phyloP scores from a whole-genome alignment of 2,113 vertebrate species.

The Tor tambroides region DNA sequence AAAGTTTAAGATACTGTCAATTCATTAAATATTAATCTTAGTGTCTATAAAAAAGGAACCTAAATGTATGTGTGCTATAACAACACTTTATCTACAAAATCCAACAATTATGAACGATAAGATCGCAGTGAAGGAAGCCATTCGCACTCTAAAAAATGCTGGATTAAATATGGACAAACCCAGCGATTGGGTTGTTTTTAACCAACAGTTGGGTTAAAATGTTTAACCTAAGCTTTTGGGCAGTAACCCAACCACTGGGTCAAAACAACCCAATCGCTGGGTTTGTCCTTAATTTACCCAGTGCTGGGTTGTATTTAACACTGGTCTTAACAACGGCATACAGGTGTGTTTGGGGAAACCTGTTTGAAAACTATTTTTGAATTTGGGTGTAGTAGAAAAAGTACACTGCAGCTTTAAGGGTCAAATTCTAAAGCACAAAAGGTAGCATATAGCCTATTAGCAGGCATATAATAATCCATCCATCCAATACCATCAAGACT shows the following conservation, averaged over 20 bases:
- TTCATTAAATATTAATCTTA: no score
- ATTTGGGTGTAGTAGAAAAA: background rate
- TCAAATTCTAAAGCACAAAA: background rate
- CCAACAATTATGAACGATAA: background rate
- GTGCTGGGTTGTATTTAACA: no score
- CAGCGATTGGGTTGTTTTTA: no score
- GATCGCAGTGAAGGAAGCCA: background rate
- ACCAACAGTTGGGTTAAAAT: no score
- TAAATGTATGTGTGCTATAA: background rate
- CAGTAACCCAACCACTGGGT: no score
- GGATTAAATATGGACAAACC: no score
- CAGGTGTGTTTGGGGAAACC: background rate
- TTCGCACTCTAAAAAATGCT: no score
- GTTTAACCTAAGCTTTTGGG: no score
- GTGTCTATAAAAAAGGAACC: background rate
- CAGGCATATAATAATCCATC: background rate
- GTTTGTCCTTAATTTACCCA: no score
- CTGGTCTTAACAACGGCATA: background rate
- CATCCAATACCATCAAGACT: conserved; percentile 4
- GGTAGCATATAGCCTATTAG: background rate
- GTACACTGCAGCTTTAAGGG: background rate
- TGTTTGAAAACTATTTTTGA: background rate
- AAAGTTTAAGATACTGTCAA: no score
- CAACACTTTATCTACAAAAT: background rate
- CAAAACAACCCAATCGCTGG: no score